These are phyloP conservation scores for Romanogobio albipinnatus DNA, from an alignment of 2,113 vertebrate genomes.

Conservation along the genomic window DNA sequence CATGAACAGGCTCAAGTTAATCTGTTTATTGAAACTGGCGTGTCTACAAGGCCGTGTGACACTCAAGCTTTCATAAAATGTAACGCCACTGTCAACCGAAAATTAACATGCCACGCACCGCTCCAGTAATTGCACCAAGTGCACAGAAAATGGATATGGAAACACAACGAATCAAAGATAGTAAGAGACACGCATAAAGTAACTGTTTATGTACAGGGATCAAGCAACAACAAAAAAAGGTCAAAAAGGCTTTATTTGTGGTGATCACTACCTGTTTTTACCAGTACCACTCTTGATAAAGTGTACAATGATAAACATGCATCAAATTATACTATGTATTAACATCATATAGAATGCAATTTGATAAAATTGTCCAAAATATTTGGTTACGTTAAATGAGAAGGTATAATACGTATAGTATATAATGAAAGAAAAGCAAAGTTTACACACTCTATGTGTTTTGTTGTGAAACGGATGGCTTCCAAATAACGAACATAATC, in stretches of 20 bases:
- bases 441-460: not conserved
- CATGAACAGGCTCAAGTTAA: slow-evolving; percentile 32
- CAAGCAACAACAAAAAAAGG: not conserved
- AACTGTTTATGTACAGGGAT: not conserved
- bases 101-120: slow-evolving; percentile 3
- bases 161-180: not conserved
- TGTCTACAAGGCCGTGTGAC: slow-evolving; percentile 23
- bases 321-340: not conserved
- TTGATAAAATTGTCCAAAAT: not conserved
- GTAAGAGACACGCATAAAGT: not conserved
- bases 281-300: not conserved
- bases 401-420: not conserved
- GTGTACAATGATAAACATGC: not conserved
- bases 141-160: slow-evolving; percentile 20
- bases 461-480: not conserved
- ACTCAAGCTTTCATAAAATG: slow-evolving; percentile 25
- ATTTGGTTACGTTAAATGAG: not conserved
- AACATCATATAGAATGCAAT: no score
- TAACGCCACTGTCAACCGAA: slow-evolving; percentile 20
- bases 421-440: not conserved
- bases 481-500: not conserved
- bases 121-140: slow-evolving; percentile 14
- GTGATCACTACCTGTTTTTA: not conserved
- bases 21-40: slow-evolving; percentile 30
- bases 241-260: not conserved